Percentiles rank a stretch among this genome's conserved stretches.
phyloP scores from a whole-genome alignment of 2,888 invertebrate genomes.

The Blera fallax region DNA sequence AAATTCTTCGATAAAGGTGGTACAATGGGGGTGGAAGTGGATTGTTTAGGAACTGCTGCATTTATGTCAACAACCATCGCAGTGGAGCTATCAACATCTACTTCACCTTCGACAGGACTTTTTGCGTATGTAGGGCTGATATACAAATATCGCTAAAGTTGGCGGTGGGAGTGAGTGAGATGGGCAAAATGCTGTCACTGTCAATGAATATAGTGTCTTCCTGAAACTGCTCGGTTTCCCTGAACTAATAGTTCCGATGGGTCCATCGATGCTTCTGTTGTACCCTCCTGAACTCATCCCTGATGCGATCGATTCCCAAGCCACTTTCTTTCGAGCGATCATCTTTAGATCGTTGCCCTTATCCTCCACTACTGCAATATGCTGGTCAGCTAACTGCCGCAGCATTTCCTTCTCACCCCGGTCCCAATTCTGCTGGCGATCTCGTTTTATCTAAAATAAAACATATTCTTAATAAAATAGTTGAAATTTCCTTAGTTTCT shows the following conservation, averaged over 20 bases:
- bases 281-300: not conserved
- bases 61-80: not conserved
- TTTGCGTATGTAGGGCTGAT: not conserved
- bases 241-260: not conserved
- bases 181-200: not conserved
- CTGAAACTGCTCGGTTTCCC: not conserved
- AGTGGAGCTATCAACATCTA: not conserved
- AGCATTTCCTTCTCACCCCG: conserved; percentile 1
- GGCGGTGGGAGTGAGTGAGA: not conserved
- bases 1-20: not conserved
- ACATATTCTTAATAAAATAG: no score
- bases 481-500: no score
- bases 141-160: not conserved
- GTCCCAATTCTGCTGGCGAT: no score
- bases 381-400: not conserved
- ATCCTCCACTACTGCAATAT: not conserved
- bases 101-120: not conserved
- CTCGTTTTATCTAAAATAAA: not conserved
- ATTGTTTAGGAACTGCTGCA: not conserved
- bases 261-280: not conserved
- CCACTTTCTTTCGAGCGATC: not conserved
- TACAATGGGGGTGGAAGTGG: not conserved
- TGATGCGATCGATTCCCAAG: not conserved
- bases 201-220: not conserved
- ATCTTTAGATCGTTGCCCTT: not conserved